A percentile compares a stretch with the other conserved stretches of the same genome.
Evolutionary conservation across 2,797 vertebrate species (phyloP).

Genomic region (Gallinago nigripennis): DNA sequence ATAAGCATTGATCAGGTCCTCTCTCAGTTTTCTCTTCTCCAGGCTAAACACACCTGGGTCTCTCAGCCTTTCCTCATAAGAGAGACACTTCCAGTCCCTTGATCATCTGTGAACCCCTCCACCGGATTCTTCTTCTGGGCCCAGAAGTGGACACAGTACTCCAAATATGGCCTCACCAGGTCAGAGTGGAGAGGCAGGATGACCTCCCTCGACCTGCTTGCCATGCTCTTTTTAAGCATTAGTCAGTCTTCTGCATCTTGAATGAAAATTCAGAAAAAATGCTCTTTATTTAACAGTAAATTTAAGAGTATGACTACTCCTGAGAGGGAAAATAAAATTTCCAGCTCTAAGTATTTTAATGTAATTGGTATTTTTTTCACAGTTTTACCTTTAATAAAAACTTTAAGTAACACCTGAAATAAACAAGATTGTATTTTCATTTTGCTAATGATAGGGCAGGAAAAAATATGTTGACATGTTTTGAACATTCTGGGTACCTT

Average conservation of each 20-base stretch:
- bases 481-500: rapidly evolving
- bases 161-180: too few relatives aligned
- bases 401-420: background rate
- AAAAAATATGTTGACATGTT: background rate
- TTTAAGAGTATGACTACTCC: background rate
- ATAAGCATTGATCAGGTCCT: too few relatives aligned
- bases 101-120: too few relatives aligned
- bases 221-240: background rate
- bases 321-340: background rate
- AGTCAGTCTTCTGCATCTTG: background rate
- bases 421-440: background rate
- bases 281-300: background rate
- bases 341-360: background rate
- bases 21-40: too few relatives aligned
- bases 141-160: too few relatives aligned
- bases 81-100: too few relatives aligned
- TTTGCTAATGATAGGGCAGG: background rate
- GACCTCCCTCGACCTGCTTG: too few relatives aligned
- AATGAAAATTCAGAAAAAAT: background rate
- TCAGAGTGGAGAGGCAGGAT: too few relatives aligned
- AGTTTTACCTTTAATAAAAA: background rate
- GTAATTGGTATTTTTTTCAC: background rate
- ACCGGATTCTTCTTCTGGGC: too few relatives aligned
- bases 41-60: too few relatives aligned
- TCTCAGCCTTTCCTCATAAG: too few relatives aligned